A percentile compares a stretch with the other conserved stretches of the same genome.
Conservation (phyloP, 2,888 invertebrate genomes). For the Ernsta delagoae region DNA sequence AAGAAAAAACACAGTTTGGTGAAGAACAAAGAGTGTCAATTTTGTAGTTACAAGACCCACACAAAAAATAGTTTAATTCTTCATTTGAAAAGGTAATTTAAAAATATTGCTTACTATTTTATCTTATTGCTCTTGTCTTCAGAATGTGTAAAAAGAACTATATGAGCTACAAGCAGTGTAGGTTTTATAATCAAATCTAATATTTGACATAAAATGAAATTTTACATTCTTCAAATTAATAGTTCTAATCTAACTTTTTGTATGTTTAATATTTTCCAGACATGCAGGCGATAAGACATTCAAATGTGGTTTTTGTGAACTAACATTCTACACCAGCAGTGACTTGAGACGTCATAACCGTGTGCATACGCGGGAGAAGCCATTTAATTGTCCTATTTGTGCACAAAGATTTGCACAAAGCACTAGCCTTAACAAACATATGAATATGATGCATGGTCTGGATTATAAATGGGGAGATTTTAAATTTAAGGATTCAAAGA, state of each 20-base stretch:
- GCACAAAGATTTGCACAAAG: slow-evolving; percentile 71
- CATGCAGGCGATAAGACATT: slow-evolving; percentile 56
- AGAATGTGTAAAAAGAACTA: no score
- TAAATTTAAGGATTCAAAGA: slow-evolving; percentile 46
- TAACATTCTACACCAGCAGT: slow-evolving; percentile 66
- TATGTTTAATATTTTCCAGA: no score
- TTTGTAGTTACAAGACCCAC: slow-evolving; percentile 74
- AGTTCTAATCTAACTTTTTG: no score
- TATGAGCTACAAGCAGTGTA: no score
- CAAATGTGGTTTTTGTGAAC: slow-evolving; percentile 67
- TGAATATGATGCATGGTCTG: slow-evolving; percentile 70
- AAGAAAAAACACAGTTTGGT: slow-evolving; percentile 64
- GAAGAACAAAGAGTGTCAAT: slow-evolving; percentile 67
- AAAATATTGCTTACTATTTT: no score
- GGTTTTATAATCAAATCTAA: no score
- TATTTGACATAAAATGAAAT: no score
- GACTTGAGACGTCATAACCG: slow-evolving; percentile 69
- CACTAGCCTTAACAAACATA: slow-evolving; percentile 77
- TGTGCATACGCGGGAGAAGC: slow-evolving; percentile 74
- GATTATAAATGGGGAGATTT: slow-evolving; percentile 70
- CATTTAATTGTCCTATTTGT: slow-evolving; percentile 71
- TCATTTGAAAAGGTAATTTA: slow-evolving; percentile 70
- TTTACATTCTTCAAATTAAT: no score
- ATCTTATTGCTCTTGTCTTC: no score
- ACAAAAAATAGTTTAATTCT: slow-evolving; percentile 69